phyloP scores from a whole-genome alignment of 2,797 vertebrate genomes.

The Dipus sagitta region DNA sequence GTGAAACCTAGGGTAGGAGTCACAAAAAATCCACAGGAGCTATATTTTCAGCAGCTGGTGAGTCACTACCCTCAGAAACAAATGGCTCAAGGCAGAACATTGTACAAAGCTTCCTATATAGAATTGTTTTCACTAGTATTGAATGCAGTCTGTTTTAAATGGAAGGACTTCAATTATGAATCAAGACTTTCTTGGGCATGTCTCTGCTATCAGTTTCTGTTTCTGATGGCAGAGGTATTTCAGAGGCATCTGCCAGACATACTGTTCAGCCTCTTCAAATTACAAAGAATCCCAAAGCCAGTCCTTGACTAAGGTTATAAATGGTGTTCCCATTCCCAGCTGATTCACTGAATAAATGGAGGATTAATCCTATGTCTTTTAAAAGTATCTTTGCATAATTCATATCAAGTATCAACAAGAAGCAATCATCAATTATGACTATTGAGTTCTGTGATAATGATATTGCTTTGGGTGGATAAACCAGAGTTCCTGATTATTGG shows the following conservation, averaged over 20 bases:
- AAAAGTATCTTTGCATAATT: not conserved
- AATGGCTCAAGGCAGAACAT: conserved; percentile 11
- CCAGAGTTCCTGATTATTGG: not conserved
- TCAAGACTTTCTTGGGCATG: not conserved
- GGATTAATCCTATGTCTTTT: conserved; percentile 35
- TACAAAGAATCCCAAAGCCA: conserved; percentile 42
- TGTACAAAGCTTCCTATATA: not conserved
- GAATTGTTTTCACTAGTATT: not conserved
- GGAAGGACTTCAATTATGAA: not conserved
- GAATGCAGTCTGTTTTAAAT: not conserved
- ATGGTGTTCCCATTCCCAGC: not conserved
- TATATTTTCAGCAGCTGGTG: conserved; percentile 22
- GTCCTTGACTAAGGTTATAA: conserved; percentile 35
- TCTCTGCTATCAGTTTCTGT: not conserved
- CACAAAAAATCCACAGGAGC: conserved; percentile 22
- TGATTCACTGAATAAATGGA: not conserved
- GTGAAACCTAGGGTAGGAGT: not conserved
- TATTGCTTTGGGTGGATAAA: not conserved
- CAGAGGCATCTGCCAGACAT: conserved; percentile 27
- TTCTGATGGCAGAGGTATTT: conserved; percentile 8
- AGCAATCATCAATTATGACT: not conserved
- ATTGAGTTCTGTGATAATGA: not conserved
- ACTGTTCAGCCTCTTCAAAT: not conserved
- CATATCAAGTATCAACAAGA: not conserved
- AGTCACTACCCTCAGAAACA: conserved; percentile 53